phyloP scores from a whole-genome alignment of 2,113 vertebrate genomes.

The Petaurus breviceps region DNA sequence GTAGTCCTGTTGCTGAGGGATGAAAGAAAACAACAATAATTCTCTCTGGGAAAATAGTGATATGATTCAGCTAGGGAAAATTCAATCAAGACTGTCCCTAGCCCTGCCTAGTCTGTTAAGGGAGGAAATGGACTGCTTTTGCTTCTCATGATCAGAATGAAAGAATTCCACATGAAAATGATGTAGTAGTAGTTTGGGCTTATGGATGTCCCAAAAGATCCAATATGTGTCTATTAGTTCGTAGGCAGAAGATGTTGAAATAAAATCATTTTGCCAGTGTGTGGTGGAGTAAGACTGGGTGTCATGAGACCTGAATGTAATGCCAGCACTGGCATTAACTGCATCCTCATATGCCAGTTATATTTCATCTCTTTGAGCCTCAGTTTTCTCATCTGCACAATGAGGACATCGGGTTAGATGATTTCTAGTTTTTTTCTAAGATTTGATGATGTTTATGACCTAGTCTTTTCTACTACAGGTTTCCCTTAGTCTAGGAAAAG shows the following conservation, averaged over 20 bases:
- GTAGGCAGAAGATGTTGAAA: slow-evolving; percentile 45
- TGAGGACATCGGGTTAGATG: not conserved
- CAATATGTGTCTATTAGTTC: not conserved
- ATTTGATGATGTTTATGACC: not conserved
- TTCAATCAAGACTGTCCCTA: not conserved
- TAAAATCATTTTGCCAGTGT: slow-evolving; percentile 20
- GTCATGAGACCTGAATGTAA: not conserved
- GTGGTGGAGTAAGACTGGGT: not conserved
- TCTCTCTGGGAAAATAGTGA: slow-evolving; percentile 54
- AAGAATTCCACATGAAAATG: not conserved
- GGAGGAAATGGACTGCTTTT: slow-evolving; percentile 54
- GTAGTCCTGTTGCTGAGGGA: slow-evolving; percentile 56
- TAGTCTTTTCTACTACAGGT: not conserved
- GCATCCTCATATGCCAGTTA: not conserved
- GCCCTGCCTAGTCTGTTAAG: slow-evolving; percentile 26
- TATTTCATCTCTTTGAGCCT: slow-evolving; percentile 25
- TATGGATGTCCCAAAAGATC: not conserved
- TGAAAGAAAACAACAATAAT: slow-evolving; percentile 23
- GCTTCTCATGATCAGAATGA: not conserved
- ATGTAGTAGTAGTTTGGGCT: not conserved
- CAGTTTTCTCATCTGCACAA: slow-evolving; percentile 24
- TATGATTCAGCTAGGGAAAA: slow-evolving; percentile 6
- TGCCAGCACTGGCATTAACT: not conserved
- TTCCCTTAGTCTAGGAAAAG: not conserved
- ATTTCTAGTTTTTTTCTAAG: not conserved